These are phyloP conservation scores for Trogon melanurus DNA, from an alignment of 2,113 vertebrate genomes.

Conservation along the genomic window DNA sequence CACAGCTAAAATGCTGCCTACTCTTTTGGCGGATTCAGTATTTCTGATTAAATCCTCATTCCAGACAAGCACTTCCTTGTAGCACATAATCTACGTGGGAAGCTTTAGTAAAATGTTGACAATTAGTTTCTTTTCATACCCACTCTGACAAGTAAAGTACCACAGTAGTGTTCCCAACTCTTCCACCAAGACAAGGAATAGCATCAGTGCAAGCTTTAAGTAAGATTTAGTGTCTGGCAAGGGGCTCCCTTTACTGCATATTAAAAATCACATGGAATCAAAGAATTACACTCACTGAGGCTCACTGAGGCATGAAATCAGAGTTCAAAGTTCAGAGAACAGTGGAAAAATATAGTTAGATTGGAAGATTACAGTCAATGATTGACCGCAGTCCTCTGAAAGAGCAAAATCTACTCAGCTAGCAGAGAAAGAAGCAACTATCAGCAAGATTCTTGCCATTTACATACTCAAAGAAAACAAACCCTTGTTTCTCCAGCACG, in stretches of 20 bases:
- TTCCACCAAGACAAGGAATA: neutral
- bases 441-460: neutral
- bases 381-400: neutral
- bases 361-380: neutral
- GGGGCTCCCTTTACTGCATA: neutral
- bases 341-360: neutral
- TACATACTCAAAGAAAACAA: neutral
- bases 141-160: neutral
- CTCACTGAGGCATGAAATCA: slow-evolving; percentile 25
- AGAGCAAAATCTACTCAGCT: neutral
- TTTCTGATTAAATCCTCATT: neutral
- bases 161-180: neutral
- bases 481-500: neutral
- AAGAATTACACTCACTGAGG: slow-evolving; percentile 15
- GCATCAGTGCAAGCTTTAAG: neutral
- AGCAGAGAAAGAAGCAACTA: neutral
- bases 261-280: neutral
- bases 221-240: neutral
- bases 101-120: neutral
- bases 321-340: slow-evolving; percentile 22
- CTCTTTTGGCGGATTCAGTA: neutral
- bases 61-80: neutral
- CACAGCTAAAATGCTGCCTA: neutral
- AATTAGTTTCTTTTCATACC: slow-evolving; percentile 6
- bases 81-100: neutral